phyloP scores from a whole-genome alignment of 2,113 vertebrate genomes.

The Oncorhynchus kisutch region DNA sequence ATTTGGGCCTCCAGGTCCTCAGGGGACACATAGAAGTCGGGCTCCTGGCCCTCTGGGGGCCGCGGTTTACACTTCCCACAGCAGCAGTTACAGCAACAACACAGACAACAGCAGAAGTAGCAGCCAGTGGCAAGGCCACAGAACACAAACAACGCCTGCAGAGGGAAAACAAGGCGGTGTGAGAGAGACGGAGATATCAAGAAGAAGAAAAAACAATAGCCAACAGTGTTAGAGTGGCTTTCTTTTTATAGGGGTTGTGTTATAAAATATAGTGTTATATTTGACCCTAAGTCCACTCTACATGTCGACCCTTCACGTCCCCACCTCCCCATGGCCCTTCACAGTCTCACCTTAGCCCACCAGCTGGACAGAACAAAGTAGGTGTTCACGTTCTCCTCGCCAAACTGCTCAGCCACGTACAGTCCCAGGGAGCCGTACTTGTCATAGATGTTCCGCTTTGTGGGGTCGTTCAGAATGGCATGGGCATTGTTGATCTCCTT shows the following conservation, averaged over 20 bases:
- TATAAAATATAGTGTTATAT: too few species aligned
- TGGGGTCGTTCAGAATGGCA: slow-evolving; percentile 91
- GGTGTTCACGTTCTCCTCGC: slow-evolving; percentile 98
- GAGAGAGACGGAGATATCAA: background rate
- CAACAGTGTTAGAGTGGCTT: background rate
- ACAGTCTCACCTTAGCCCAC: slow-evolving; percentile 93
- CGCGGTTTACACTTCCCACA: slow-evolving; percentile 96
- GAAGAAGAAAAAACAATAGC: background rate
- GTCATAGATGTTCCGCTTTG: slow-evolving; percentile 97
- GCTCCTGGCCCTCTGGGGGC: slow-evolving; percentile 87
- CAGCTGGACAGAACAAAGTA: slow-evolving; percentile 99
- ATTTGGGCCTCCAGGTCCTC: slow-evolving; percentile 98
- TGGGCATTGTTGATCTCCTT: slow-evolving; percentile 99
- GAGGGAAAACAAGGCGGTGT: background rate
- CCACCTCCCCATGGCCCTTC: background rate
- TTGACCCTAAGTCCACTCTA: too few species aligned
- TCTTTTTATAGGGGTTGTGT: too few species aligned
- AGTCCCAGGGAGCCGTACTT: slow-evolving; percentile 97
- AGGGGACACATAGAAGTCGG: slow-evolving; percentile 92
- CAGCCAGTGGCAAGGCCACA: slow-evolving; percentile 95
- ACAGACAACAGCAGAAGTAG: slow-evolving; percentile 99
- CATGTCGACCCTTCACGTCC: too few species aligned
- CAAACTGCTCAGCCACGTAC: slow-evolving; percentile 97
- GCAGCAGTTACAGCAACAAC: slow-evolving; percentile 99
- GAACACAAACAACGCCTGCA: slow-evolving; percentile 90